A percentile compares a stretch with the other conserved stretches of the same genome.
phyloP scores from a whole-genome alignment of 2,113 vertebrate species.

The Xiphophorus maculatus region DNA sequence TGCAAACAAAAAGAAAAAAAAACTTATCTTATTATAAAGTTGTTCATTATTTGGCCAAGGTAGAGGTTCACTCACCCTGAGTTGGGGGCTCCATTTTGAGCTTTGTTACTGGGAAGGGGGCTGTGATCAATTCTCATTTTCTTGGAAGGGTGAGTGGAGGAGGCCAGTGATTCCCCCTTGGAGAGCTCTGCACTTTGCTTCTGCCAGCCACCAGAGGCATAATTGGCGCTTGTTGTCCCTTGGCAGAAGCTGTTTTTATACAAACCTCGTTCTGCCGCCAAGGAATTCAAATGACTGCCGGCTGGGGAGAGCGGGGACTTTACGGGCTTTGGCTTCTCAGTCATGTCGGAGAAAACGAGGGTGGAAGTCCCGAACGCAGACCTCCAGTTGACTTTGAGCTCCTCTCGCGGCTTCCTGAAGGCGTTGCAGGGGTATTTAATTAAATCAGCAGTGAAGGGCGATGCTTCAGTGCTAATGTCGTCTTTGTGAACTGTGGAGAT shows the following conservation, averaged over 20 bases:
- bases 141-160: slow-evolving; percentile 84
- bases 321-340: slow-evolving; percentile 65
- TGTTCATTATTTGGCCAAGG: slow-evolving; percentile 62
- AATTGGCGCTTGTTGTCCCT: slow-evolving; percentile 74
- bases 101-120: slow-evolving; percentile 62
- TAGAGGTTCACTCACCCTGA: slow-evolving; percentile 65
- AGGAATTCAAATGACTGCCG: slow-evolving; percentile 65
- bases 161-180: slow-evolving; percentile 68
- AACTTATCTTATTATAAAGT: slow-evolving; percentile 70
- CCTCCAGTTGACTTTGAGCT: slow-evolving; percentile 90
- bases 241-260: slow-evolving; percentile 65
- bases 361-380: slow-evolving; percentile 89
- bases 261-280: slow-evolving; percentile 59
- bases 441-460: slow-evolving; percentile 69
- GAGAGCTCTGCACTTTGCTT: slow-evolving; percentile 63
- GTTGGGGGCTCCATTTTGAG: slow-evolving; percentile 60
- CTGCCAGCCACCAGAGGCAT: slow-evolving; percentile 74
- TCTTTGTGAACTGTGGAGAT: slow-evolving; percentile 72
- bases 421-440: slow-evolving; percentile 88
- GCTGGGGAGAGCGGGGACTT: slow-evolving; percentile 54
- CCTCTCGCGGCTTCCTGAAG: slow-evolving; percentile 83
- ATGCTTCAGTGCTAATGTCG: slow-evolving; percentile 56
- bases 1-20: slow-evolving; percentile 29
- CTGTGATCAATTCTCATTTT: slow-evolving; percentile 86
- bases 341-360: slow-evolving; percentile 87